Evolutionary conservation across 2,888 invertebrate species (phyloP).

Genomic region (Pseudoips prasinana): DNA sequence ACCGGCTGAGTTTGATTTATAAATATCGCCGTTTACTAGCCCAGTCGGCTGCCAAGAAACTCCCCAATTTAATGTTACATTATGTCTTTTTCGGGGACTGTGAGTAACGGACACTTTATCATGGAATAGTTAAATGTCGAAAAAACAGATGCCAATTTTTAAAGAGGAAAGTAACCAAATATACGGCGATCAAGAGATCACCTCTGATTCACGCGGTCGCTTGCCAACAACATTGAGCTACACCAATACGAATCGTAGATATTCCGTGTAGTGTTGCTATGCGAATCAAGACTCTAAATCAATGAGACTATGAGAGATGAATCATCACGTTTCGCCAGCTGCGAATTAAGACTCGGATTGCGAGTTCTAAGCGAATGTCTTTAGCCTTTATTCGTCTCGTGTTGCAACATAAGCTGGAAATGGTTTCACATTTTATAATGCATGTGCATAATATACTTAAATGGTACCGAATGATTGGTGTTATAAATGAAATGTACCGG

Average conservation of each 20-base stretch:
- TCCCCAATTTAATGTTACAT: too few species aligned
- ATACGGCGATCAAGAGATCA: conserved; percentile 57
- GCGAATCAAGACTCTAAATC: conserved; percentile 51
- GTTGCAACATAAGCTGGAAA: conserved; percentile 43
- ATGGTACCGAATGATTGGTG: too few species aligned
- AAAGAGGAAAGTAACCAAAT: conserved; percentile 28
- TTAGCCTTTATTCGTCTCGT: conserved; percentile 43
- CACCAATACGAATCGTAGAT: conserved; percentile 48
- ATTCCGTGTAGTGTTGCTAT: conserved; percentile 33
- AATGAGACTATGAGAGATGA: conserved; percentile 40
- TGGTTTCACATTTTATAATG: conserved; percentile 19
- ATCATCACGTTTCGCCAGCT: conserved; percentile 65
- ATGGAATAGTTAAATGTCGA: conserved; percentile 7
- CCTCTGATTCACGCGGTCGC: conserved; percentile 64
- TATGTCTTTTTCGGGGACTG: too few species aligned
- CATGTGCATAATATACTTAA: conserved; percentile 1
- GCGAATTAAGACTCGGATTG: conserved; percentile 64
- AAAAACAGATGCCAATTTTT: conserved; percentile 25
- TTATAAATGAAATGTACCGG: too few species aligned
- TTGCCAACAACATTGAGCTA: conserved; percentile 67
- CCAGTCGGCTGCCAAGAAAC: too few species aligned
- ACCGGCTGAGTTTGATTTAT: too few species aligned
- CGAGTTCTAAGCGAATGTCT: conserved; percentile 57
- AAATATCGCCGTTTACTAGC: too few species aligned
- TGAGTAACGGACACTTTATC: too few species aligned